Conservation (phyloP, 1,140 invertebrate species). For the Brachionus koreanus region DNA sequence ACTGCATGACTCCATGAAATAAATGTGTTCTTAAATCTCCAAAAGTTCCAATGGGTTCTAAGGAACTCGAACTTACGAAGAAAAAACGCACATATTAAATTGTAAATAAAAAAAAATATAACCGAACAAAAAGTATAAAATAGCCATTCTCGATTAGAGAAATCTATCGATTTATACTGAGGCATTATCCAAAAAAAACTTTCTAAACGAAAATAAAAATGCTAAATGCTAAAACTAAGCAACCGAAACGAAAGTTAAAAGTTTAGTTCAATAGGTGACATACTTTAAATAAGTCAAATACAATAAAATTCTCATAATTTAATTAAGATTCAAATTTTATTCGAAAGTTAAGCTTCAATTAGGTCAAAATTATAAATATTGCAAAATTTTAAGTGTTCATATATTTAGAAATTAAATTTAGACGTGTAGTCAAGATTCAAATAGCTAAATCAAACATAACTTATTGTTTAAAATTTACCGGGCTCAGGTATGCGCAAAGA, state of each 20-base stretch:
- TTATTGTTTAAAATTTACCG: neutral
- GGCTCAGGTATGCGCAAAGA: neutral
- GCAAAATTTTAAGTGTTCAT: conserved; percentile 13
- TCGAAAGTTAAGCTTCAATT: neutral
- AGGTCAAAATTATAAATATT: conserved; percentile 20
- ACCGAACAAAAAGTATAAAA: conserved; percentile 9
- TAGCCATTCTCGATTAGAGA: neutral
- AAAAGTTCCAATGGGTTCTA: conserved; percentile 33
- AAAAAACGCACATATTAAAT: neutral
- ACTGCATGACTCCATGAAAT: conserved; percentile 36
- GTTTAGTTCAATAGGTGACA: conserved; percentile 9
- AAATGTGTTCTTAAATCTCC: conserved; percentile 41
- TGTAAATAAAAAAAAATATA: conserved; percentile 16
- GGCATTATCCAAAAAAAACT: neutral
- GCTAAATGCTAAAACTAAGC: neutral
- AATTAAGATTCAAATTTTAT: neutral
- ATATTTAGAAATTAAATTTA: neutral
- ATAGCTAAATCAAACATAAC: neutral
- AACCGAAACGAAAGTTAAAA: conserved; percentile 23
- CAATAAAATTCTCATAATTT: neutral
- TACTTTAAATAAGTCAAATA: neutral
- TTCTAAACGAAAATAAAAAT: neutral
- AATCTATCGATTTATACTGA: conserved; percentile 3
- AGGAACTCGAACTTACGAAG: conserved; percentile 20
- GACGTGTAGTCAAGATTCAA: neutral